Conservation (phyloP, 2,888 invertebrate genomes). For the Aspidiotus rigidus region DNA sequence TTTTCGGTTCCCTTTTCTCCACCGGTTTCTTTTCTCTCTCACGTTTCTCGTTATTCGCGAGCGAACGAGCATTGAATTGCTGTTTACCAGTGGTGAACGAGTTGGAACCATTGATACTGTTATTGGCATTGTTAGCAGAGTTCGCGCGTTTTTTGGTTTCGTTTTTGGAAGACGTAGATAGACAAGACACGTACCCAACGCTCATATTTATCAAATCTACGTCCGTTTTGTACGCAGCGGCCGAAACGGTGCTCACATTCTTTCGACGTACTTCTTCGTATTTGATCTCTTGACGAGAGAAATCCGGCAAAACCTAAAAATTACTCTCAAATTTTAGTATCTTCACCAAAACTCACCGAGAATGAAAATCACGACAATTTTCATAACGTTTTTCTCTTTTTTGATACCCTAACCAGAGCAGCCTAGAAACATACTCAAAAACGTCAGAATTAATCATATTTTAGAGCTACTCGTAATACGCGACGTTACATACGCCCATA, state of each 20-base stretch:
- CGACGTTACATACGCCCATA: too few relatives aligned
- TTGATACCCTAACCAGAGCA: too few relatives aligned
- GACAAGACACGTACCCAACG: background rate
- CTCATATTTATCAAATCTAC: slow-evolving; percentile 15
- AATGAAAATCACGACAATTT: too few relatives aligned
- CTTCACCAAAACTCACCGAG: too few relatives aligned
- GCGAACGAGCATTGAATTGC: background rate
- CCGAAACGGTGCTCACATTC: slow-evolving; percentile 3
- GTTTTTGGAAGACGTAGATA: slow-evolving; percentile 14
- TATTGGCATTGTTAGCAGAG: background rate
- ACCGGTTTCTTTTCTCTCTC: background rate
- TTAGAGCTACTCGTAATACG: too few relatives aligned
- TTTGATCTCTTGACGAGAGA: slow-evolving; percentile 18
- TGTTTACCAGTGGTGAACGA: background rate
- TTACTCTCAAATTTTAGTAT: too few relatives aligned
- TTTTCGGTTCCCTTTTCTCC: background rate
- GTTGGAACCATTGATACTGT: slow-evolving; percentile 3
- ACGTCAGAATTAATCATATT: too few relatives aligned
- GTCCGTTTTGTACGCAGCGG: slow-evolving; percentile 23
- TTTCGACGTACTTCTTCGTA: slow-evolving; percentile 26
- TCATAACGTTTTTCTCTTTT: too few relatives aligned
- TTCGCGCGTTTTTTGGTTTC: slow-evolving; percentile 19
- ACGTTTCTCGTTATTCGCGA: background rate
- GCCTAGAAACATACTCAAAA: too few relatives aligned
- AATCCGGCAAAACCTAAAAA: slow-evolving; percentile 20